Evolutionary conservation across 1,140 invertebrate genomes (phyloP).

Genomic region (Tetragnatha versicolor): DNA sequence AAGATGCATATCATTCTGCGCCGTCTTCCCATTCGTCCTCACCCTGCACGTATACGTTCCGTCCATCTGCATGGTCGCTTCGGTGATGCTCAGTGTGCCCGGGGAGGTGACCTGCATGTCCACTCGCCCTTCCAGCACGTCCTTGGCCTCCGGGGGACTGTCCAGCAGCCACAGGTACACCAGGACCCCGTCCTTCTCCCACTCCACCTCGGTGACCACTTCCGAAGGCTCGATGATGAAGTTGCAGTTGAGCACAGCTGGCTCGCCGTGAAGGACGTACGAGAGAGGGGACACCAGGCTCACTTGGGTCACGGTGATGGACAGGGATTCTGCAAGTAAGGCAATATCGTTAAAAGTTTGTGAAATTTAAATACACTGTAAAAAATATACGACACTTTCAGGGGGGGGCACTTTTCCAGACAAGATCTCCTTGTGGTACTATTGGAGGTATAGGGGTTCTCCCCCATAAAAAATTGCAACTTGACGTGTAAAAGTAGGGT

Average conservation of each 20-base stretch:
- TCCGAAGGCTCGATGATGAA: conserved; percentile 28
- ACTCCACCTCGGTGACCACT: conserved; percentile 36
- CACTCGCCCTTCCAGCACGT: conserved; percentile 36
- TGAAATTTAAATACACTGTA: too few species aligned
- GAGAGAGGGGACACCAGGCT: neutral
- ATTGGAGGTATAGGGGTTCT: too few species aligned
- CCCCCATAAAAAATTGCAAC: too few species aligned
- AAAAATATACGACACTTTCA: too few species aligned
- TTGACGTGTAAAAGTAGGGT: too few species aligned
- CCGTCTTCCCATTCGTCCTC: conserved; percentile 51
- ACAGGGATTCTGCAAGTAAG: neutral
- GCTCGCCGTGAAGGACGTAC: conserved; percentile 36
- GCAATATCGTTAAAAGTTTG: too few species aligned
- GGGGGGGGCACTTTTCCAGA: too few species aligned
- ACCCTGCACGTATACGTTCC: conserved; percentile 58
- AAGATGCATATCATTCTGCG: conserved; percentile 47
- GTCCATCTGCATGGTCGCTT: conserved; percentile 55
- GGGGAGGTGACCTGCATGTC: conserved; percentile 35
- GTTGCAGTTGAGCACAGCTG: conserved; percentile 30
- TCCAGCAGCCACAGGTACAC: conserved; percentile 50
- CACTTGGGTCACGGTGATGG: conserved; percentile 39
- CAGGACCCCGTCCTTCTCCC: conserved; percentile 39
- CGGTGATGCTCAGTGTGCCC: conserved; percentile 38
- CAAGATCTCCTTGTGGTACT: too few species aligned
- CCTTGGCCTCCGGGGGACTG: conserved; percentile 31